Percentiles rank a stretch among this genome's conserved stretches.
These are phyloP conservation scores for Malthinus seriepunctatus DNA, from an alignment of 2,888 invertebrate genomes.

Conservation along the genomic window DNA sequence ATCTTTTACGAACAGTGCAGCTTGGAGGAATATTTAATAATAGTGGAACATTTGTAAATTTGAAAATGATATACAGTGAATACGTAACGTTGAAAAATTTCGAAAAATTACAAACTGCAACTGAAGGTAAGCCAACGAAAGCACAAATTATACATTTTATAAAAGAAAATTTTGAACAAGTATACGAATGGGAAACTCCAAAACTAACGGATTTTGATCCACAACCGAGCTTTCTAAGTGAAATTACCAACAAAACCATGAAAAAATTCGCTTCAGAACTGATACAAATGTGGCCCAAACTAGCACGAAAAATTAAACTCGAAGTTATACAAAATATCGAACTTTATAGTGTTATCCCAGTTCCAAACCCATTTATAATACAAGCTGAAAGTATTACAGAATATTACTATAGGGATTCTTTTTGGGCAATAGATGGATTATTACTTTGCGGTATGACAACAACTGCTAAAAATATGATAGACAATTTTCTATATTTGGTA, in stretches of 20 bases:
- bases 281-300: constrained; percentile 64
- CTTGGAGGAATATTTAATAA: constrained; percentile 66
- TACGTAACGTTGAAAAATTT: constrained; percentile 62
- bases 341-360: constrained; percentile 49
- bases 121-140: too few relatives aligned
- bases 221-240: constrained; percentile 63
- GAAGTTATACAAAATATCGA: constrained; percentile 57
- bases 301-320: constrained; percentile 64
- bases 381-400: constrained; percentile 75
- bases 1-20: constrained; percentile 73
- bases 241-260: constrained; percentile 62
- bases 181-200: constrained; percentile 64
- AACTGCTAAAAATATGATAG: constrained; percentile 75
- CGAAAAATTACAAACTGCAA: constrained; percentile 58
- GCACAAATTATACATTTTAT: constrained; percentile 61
- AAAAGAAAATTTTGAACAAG: constrained; percentile 60
- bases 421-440: constrained; percentile 82
- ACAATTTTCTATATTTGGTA: constrained; percentile 80
- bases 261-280: constrained; percentile 65
- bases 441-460: constrained; percentile 74
- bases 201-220: constrained; percentile 62
- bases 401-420: constrained; percentile 87
- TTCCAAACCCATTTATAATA: constrained; percentile 65
- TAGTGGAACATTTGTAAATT: constrained; percentile 88
- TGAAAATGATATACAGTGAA: constrained; percentile 65